Evolutionary conservation across 2,797 vertebrate genomes (phyloP), one percentile per base, ranked within the genome.

Genomic region (Sebastes jordani): DNA sequence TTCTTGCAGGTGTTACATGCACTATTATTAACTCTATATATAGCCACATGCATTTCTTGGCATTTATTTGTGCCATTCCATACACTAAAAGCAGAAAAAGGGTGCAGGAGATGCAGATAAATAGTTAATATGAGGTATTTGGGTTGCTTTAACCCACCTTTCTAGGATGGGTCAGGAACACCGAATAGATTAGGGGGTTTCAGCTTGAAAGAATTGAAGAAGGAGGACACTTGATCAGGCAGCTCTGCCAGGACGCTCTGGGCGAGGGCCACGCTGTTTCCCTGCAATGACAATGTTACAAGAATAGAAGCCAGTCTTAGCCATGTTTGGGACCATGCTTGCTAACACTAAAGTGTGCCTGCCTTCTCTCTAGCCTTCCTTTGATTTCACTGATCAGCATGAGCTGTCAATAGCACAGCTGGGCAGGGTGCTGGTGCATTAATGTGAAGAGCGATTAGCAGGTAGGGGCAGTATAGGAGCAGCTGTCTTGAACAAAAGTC

Each of bases 201-300:
- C 67, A 97, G 93, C 76, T 96, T 97, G 92, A 94, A 96, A 5
- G 93, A 94, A 72, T 95, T 97, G 92, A 98, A 98, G 93, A 97
- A 98, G 85, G 93, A 96, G 27, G 96, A 87, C 83, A 97, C 95
- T 92, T 98, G 97, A 91, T 98, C 97, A 61, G 97, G 97, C 69
- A 98, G 91, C 91, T 98, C 97, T 0, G 97, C 97, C 91, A 98
- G 91, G 80, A 98, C 97, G 76, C 96, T 96, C 84, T 98, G 97
- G 1, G 97, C 95, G 9, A 98, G 95, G 2, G 97, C 96, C 93
- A 97, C 92, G 11, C 94, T 96, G 23, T 94, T 96, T 84, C 96
- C 95, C 97, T 98, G 91, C 38, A 25, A 87, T 22, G 71, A 92
- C 54, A 88, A 75, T 3, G 27, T 59, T 0, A 85, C 7, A 65